Evolutionary conservation across 2,797 vertebrate species (phyloP), one percentile per base, ranked within the genome.

Genomic region (Heteromormyrus szaboi): DNA sequence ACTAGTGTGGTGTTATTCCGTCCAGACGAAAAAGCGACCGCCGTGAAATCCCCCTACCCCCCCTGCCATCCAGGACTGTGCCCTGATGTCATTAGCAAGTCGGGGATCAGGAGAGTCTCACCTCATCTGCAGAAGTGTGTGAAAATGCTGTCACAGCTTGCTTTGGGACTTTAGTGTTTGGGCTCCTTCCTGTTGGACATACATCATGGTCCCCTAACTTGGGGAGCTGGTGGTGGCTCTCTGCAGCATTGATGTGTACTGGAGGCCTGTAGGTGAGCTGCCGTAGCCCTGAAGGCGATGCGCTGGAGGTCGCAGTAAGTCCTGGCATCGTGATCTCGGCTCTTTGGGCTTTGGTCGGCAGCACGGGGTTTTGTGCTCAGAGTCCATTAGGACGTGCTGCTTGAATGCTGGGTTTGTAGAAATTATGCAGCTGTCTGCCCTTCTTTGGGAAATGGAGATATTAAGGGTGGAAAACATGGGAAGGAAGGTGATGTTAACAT

Each of bases 401-500:
- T 7, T n/a, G 37, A 44, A 79, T 41, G 17, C 37, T 79, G 72
- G 6, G 14, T 79, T 46, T 79, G 41, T 79, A 79, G 14, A 79
- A 37, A 72, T 72, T 1, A 79, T 79, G 7, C 17, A 46, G 14
- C 72, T 79, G 41, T 79, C 8, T 46, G 7, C 5, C 7, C 14
- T 56, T 25, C 65, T 72, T 51, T 12, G 88, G 85, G 25, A 46
- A 79, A 79, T n/a, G 41, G 37, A 79, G 72, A 79, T 41, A 72
- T 37, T 72, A n/a, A 79, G 72, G 72, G 41, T 46, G 37, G 72
- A n/a, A 79, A 79, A 79, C 41, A 79, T 79, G 72, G 37, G 72
- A 72, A 37, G 37, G 17, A 79, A 79, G 72, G 33, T 79, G 72
- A 79, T 79, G 72, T 46, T 79, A 79, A 79, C 72, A 79, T 88